These are phyloP conservation scores for Chloropsis hardwickii DNA, from an alignment of 2,113 vertebrate species.

Conservation along the genomic window DNA sequence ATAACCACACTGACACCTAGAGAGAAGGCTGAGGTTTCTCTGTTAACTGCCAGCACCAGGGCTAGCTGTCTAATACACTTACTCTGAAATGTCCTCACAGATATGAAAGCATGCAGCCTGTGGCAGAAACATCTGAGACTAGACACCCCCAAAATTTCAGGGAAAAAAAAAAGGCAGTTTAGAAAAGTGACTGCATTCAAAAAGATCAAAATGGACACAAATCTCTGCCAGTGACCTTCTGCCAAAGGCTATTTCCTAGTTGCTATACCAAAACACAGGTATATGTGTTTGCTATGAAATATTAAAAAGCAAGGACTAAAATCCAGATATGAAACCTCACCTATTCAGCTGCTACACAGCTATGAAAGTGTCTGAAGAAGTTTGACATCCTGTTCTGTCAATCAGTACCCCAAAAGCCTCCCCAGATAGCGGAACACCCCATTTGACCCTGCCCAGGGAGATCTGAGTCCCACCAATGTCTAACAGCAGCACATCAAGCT, in stretches of 20 bases:
- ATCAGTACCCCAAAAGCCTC: background rate
- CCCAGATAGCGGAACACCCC: background rate
- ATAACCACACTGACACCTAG: background rate
- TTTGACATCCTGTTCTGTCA: background rate
- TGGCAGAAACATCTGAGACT: background rate
- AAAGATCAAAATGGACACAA: background rate
- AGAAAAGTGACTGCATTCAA: background rate
- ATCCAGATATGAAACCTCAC: background rate
- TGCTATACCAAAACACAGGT: background rate
- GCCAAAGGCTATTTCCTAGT: background rate
- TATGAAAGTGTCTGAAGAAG: background rate
- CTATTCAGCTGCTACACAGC: background rate
- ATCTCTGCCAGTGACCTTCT: background rate
- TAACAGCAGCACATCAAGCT: background rate
- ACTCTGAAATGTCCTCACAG: background rate
- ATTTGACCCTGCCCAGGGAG: background rate
- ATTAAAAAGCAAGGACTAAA: background rate
- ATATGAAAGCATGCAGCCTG: fast-evolving
- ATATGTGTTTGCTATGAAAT: background rate
- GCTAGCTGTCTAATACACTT: background rate
- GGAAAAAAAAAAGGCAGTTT: fast-evolving
- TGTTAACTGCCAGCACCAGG: background rate
- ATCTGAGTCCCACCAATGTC: background rate
- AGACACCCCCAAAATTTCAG: background rate
- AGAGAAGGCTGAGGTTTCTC: background rate